A percentile compares a stretch with the other conserved stretches of the same genome.
Conservation (phyloP, 1,140 invertebrate species). For the Aporrectodea caliginosa region DNA sequence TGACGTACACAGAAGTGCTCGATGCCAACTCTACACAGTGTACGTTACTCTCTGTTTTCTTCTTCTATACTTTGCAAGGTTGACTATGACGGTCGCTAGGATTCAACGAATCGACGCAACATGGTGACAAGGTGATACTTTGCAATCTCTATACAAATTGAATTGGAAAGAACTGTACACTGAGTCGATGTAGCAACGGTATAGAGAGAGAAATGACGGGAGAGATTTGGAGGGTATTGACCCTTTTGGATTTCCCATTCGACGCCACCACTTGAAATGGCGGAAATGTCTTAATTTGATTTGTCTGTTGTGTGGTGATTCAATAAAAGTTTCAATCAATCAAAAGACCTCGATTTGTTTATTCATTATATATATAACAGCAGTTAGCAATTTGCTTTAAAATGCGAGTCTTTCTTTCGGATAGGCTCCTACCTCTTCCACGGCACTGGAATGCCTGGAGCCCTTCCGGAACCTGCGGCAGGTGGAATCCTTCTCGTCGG, state of each 20-base stretch:
- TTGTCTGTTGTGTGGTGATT: no score
- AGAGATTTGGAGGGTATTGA: no score
- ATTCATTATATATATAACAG: background rate
- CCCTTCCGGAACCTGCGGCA: background rate
- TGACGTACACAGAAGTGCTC: background rate
- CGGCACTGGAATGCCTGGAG: conserved; percentile 13
- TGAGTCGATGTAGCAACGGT: background rate
- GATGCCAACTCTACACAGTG: conserved; percentile 11
- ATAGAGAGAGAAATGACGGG: no score
- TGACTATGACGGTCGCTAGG: background rate
- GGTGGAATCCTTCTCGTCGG: conserved; percentile 40
- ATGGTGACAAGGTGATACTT: background rate
- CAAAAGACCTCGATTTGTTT: no score
- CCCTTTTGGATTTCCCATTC: no score
- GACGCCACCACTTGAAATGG: background rate
- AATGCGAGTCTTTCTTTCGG: background rate
- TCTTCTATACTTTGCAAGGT: background rate
- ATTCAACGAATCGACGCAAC: background rate
- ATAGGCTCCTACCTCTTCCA: conserved; percentile 8
- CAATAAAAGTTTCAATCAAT: no score
- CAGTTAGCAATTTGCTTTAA: background rate
- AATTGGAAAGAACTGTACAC: background rate
- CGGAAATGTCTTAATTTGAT: background rate
- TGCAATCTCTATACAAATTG: background rate
- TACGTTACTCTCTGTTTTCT: no score